A percentile compares a stretch with the other conserved stretches of the same genome.
phyloP scores from a whole-genome alignment of 2,797 vertebrate genomes.

The Oryzias sinensis region DNA sequence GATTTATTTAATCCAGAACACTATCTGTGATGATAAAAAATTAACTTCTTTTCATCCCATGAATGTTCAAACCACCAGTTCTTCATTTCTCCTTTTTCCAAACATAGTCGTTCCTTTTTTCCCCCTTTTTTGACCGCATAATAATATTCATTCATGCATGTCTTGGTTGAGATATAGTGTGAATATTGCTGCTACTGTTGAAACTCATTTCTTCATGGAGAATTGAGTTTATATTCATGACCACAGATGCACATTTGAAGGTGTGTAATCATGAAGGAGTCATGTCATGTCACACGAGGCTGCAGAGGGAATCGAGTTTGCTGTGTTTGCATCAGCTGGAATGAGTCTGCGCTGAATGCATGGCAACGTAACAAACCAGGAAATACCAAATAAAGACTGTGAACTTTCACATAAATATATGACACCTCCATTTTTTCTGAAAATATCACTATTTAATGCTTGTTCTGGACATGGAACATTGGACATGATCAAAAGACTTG shows the following conservation, averaged over 20 bases:
- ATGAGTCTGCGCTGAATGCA: constrained; percentile 35
- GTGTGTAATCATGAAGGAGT: constrained; percentile 49
- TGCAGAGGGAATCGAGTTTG: constrained; percentile 47
- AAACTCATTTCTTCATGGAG: constrained; percentile 34
- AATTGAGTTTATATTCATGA: constrained; percentile 57
- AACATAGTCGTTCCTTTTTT: constrained; percentile 36
- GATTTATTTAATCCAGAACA: too few relatives aligned
- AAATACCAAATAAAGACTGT: too few relatives aligned
- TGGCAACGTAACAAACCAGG: too few relatives aligned
- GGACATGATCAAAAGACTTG: too few relatives aligned
- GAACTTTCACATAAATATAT: too few relatives aligned
- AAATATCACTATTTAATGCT: too few relatives aligned
- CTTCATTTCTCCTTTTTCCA: constrained; percentile 20
- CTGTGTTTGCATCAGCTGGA: constrained; percentile 55
- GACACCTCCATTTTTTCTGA: too few relatives aligned
- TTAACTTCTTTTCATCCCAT: constrained; percentile 10
- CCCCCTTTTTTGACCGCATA: constrained; percentile 36
- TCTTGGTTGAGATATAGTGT: constrained; percentile 48
- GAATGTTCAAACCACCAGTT: constrained; percentile 26
- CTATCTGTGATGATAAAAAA: too few relatives aligned
- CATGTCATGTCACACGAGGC: constrained; percentile 30
- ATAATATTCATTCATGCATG: constrained; percentile 57
- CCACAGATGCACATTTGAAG: constrained; percentile 36
- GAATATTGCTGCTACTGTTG: constrained; percentile 54
- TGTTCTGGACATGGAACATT: too few relatives aligned